These are phyloP conservation scores for Anthopleura sola DNA, from an alignment of 64 coral and sea anemone genomes.

Conservation along the genomic window DNA sequence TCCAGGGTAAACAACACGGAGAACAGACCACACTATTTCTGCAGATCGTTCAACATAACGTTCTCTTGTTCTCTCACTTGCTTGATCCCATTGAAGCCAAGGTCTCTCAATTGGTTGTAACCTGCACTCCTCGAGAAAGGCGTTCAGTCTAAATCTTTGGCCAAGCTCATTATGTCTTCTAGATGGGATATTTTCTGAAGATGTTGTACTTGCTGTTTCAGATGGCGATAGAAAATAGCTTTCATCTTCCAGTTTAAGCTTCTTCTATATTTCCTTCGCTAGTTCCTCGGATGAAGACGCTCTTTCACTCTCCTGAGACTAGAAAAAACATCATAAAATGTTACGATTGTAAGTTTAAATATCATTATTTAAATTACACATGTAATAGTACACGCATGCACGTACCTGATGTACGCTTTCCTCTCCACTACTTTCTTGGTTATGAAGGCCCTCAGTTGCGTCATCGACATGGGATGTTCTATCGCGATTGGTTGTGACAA, in stretches of 20 bases:
- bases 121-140: constrained; percentile 28
- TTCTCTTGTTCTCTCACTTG: constrained; percentile 32
- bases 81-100: constrained; percentile 38
- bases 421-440: neutral
- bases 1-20: constrained; percentile 38
- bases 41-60: constrained; percentile 36
- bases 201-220: constrained; percentile 33
- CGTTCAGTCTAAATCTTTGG: constrained; percentile 20
- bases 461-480: neutral
- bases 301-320: constrained; percentile 10
- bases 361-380: neutral
- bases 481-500: neutral
- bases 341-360: neutral
- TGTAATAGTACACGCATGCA: neutral
- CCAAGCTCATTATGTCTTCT: neutral
- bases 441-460: neutral
- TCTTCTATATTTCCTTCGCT: neutral
- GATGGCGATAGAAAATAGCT: constrained; percentile 13
- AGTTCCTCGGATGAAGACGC: constrained; percentile 2
- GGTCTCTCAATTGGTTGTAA: constrained; percentile 43
- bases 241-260: constrained; percentile 1
- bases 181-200: neutral
- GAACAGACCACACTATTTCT: constrained; percentile 31
- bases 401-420: constrained; percentile 2
- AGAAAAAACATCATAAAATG: too few species aligned